These are phyloP conservation scores for Cheilosia urbana DNA, from an alignment of 2,888 invertebrate species.

Conservation along the genomic window DNA sequence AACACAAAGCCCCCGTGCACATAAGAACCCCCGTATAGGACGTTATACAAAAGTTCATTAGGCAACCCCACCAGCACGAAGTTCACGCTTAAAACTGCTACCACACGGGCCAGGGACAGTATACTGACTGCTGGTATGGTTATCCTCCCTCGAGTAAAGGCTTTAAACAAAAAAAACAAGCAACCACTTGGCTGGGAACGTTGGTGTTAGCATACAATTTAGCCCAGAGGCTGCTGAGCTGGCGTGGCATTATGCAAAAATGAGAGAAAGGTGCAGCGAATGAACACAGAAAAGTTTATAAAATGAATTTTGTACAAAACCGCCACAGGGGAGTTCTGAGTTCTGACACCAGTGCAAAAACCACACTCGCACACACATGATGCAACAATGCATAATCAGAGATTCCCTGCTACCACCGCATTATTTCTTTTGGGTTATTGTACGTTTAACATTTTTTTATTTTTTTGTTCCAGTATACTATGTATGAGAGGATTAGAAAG, in stretches of 20 bases:
- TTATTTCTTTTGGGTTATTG: constrained; percentile 24
- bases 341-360: constrained; percentile 17
- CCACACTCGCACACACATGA: constrained; percentile 7
- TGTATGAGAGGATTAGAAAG: constrained; percentile 53
- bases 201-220: constrained; percentile 48
- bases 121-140: background rate
- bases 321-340: constrained; percentile 51
- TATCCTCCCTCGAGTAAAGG: constrained; percentile 17
- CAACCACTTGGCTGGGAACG: constrained; percentile 48
- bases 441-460: background rate
- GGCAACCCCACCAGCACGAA: constrained; percentile 24
- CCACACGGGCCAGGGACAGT: background rate
- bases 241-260: constrained; percentile 10
- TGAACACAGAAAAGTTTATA: constrained; percentile 40
- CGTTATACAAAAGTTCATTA: constrained; percentile 66
- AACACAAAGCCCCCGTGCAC: background rate
- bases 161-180: constrained; percentile 22
- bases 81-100: constrained; percentile 1
- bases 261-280: constrained; percentile 10
- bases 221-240: constrained; percentile 17
- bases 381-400: constrained; percentile 31
- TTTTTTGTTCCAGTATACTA: constrained; percentile 11
- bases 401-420: constrained; percentile 5
- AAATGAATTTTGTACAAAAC: constrained; percentile 65
- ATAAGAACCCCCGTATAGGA: constrained; percentile 59